phyloP scores from a whole-genome alignment of 2,797 vertebrate species.

The Neopelma chrysocephalum region DNA sequence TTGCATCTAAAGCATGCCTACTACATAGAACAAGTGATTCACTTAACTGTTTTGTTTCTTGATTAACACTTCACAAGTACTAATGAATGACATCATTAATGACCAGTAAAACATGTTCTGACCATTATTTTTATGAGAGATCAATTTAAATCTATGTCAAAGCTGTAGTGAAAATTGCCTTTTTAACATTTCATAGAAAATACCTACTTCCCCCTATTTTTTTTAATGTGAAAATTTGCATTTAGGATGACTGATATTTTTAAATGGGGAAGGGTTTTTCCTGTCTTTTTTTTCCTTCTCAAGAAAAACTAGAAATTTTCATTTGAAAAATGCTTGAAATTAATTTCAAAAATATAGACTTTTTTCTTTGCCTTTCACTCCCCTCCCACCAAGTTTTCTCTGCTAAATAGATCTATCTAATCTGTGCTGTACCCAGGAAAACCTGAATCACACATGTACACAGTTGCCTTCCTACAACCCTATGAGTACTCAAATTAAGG shows the following conservation, averaged over 20 bases:
- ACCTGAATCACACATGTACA: not conserved
- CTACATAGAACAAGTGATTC: not conserved
- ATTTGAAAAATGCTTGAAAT: not conserved
- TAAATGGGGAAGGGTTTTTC: rapidly evolving
- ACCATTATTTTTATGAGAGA: not conserved
- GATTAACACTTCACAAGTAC: not conserved
- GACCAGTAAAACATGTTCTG: not conserved
- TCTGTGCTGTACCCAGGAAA: not conserved
- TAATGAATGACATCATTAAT: not conserved
- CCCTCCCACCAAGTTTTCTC: not conserved
- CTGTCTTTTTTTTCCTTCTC: not conserved
- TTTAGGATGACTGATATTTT: not conserved
- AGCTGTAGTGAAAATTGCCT: not conserved
- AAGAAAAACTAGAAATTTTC: not conserved
- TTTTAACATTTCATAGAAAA: not conserved
- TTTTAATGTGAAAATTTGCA: not conserved
- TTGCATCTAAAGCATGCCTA: not conserved
- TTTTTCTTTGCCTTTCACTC: not conserved
- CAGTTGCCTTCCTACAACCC: not conserved
- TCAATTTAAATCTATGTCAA: not conserved
- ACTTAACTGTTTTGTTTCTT: not conserved
- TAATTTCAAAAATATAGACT: not conserved
- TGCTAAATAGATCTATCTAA: not conserved
- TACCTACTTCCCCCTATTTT: rapidly evolving
- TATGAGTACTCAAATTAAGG: not conserved